These are phyloP conservation scores for Chrysopilus asiliformis DNA, from an alignment of 2,888 invertebrate species.

Conservation along the genomic window DNA sequence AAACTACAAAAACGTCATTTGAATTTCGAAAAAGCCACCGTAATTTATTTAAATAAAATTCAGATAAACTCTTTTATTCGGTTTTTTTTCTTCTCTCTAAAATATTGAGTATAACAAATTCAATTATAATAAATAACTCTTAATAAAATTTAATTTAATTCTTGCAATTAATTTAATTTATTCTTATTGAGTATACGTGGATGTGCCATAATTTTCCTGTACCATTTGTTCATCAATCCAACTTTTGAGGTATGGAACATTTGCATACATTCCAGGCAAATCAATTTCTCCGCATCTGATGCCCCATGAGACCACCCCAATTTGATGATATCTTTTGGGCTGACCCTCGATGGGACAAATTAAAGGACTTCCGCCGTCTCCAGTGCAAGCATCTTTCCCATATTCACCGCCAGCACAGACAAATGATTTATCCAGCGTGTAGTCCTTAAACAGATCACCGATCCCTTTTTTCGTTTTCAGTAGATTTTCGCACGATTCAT, in stretches of 20 bases:
- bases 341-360: constrained; percentile 51
- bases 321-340: constrained; percentile 24
- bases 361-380: constrained; percentile 67
- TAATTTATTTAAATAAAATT: neutral
- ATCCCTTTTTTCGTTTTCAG: constrained; percentile 52
- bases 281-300: constrained; percentile 56
- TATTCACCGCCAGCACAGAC: constrained; percentile 66
- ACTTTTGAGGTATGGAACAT: constrained; percentile 43
- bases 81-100: no score
- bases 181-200: no score
- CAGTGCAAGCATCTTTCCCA: constrained; percentile 59
- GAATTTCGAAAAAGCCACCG: no score
- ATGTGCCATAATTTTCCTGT: no score
- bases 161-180: no score
- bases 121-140: no score
- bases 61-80: neutral
- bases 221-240: constrained; percentile 56
- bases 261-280: constrained; percentile 56
- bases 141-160: no score
- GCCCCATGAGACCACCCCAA: constrained; percentile 71
- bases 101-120: no score
- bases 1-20: no score
- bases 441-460: constrained; percentile 54
- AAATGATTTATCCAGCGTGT: constrained; percentile 52
- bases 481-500: constrained; percentile 31